Conservation (phyloP, 1,140 invertebrate species). For the Heliconius congener region DNA sequence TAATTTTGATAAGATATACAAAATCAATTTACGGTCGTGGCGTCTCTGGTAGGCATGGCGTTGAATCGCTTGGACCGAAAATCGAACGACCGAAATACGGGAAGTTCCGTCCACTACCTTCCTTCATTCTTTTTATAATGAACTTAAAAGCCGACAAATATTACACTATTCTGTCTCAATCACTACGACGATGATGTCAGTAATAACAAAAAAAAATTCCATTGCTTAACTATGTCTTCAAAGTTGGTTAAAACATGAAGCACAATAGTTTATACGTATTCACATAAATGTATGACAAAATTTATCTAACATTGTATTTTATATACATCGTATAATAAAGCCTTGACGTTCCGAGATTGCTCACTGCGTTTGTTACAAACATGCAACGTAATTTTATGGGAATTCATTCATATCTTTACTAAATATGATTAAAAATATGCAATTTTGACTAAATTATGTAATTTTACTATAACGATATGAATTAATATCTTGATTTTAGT, state of each 20-base stretch:
- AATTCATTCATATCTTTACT: neutral
- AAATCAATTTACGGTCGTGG: no score
- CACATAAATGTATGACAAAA: slow-evolving; percentile 11
- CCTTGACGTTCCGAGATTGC: neutral
- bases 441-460: neutral
- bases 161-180: no score
- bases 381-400: neutral
- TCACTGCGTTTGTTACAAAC: neutral
- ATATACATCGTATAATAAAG: neutral
- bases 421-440: neutral
- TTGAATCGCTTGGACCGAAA: no score
- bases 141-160: no score
- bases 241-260: neutral
- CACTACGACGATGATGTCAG: no score
- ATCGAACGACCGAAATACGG: no score
- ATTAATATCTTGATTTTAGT: no score
- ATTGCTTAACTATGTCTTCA: neutral
- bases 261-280: neutral
- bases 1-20: no score
- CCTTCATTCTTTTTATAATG: no score
- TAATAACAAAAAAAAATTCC: no score
- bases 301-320: slow-evolving; percentile 10
- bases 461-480: neutral
- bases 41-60: no score
- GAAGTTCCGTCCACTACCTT: no score